Evolutionary conservation across 2,113 vertebrate species (phyloP), one percentile per base, ranked within the genome.

Genomic region (Daubentonia madagascariensis): DNA sequence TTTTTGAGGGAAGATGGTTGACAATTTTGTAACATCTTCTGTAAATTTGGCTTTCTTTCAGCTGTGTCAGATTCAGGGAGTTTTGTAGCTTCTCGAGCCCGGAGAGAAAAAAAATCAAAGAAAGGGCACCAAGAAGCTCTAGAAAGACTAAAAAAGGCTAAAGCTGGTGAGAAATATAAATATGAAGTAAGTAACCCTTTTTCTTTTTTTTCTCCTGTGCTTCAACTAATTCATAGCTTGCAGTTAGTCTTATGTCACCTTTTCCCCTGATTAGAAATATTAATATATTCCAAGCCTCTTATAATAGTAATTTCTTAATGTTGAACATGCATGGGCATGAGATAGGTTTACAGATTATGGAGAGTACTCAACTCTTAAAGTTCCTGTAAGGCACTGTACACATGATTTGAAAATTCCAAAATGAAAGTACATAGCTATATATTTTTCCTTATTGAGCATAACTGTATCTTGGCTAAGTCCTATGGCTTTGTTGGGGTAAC

Each of bases 121-220:
- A 99, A 98, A 96, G 99, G 99, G 11, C 99, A 99, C 86, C 99
- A 99, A 96, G 99, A 99, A 84, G 99, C 99, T 0, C 98, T 99
- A 96, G 99, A 99, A 97, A 99, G 99, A 97, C 98, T 99, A 92
- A 99, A 98, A 98, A 99, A 99, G 98, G 99, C 99, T 88, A 99
- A 99, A 98, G 99, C 98, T 86, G 99, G 99, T 1, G 99, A 99
- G 99, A 99, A 99, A 98, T 97, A 99, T 95, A 99, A 99, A 98
- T 99, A 99, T 80, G 99, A 99, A 99, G 99, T 99, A 97, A 99
- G 98, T 96, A 94, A 83, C 28, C 54, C 67, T 83, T 95, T 89
- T 96, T 84, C 40, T 63, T 25, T 96, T 81, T 32, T 48, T 37
- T 9, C 45, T 68, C 30, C 20, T 96, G 37, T 92, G 61, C 25